These are phyloP conservation scores for Gopherus flavomarginatus DNA, from an alignment of 2,113 vertebrate species.

Conservation along the genomic window DNA sequence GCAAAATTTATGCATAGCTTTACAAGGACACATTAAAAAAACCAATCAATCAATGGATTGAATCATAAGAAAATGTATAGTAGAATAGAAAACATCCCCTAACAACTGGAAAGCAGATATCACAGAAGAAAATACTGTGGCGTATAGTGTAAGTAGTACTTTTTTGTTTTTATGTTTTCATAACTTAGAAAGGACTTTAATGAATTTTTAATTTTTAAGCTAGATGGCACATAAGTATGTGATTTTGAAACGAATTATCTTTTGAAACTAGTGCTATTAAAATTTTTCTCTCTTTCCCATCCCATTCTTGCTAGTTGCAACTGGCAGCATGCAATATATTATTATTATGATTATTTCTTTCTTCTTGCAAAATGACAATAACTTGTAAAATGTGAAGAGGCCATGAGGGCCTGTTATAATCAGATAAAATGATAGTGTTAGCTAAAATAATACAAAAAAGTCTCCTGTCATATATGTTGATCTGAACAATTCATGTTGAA, in stretches of 20 bases:
- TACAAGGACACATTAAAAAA: background rate
- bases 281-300: background rate
- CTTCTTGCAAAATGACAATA: background rate
- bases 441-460: background rate
- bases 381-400: background rate
- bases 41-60: background rate
- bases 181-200: background rate
- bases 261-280: background rate
- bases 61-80: background rate
- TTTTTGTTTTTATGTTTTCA: background rate
- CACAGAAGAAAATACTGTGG: background rate
- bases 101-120: background rate
- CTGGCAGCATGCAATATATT: background rate
- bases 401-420: too few species aligned
- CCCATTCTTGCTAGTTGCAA: background rate
- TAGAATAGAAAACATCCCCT: background rate
- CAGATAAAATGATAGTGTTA: background rate
- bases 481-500: background rate
- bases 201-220: background rate
- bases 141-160: background rate
- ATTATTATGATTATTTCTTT: background rate
- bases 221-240: background rate
- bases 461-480: accelerated
- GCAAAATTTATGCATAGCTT: background rate
- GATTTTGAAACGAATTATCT: background rate